A percentile compares a stretch with the other conserved stretches of the same genome.
Evolutionary conservation across 2,797 vertebrate genomes (phyloP).

Genomic region (Botia kubotai): DNA sequence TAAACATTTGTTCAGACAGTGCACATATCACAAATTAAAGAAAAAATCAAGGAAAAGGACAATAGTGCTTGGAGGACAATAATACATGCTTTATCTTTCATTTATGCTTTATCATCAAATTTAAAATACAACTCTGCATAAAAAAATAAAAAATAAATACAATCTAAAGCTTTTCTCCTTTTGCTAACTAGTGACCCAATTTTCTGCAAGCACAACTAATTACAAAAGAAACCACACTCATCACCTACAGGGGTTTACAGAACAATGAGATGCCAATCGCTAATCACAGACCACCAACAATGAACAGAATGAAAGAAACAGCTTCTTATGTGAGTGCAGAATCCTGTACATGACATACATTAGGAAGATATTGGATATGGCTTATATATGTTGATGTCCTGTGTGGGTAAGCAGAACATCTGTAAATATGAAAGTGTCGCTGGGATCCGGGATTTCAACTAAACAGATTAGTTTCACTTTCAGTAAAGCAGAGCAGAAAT

Average conservation of each 20-base stretch:
- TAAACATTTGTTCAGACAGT: too few species aligned
- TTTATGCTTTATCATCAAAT: too few species aligned
- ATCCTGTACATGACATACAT: neutral
- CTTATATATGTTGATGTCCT: neutral
- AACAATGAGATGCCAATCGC: constrained; percentile 64
- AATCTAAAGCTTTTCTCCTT: constrained; percentile 72
- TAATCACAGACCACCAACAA: constrained; percentile 10
- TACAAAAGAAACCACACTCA: constrained; percentile 78
- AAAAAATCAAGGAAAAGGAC: too few species aligned
- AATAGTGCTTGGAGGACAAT: too few species aligned
- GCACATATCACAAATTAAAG: too few species aligned
- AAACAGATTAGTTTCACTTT: neutral
- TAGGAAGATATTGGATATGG: neutral
- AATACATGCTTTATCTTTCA: too few species aligned
- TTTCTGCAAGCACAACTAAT: constrained; percentile 85
- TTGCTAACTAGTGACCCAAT: constrained; percentile 83
- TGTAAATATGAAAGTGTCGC: neutral
- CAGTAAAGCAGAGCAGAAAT: neutral
- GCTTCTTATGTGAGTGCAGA: neutral
- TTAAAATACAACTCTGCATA: neutral
- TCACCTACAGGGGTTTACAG: constrained; percentile 74
- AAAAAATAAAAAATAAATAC: constrained; percentile 72
- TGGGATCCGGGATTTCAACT: neutral
- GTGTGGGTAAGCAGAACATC: neutral
- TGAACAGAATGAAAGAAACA: neutral